Evolutionary conservation across 1,140 invertebrate genomes (phyloP).

Genomic region (Drosophila miranda): DNA sequence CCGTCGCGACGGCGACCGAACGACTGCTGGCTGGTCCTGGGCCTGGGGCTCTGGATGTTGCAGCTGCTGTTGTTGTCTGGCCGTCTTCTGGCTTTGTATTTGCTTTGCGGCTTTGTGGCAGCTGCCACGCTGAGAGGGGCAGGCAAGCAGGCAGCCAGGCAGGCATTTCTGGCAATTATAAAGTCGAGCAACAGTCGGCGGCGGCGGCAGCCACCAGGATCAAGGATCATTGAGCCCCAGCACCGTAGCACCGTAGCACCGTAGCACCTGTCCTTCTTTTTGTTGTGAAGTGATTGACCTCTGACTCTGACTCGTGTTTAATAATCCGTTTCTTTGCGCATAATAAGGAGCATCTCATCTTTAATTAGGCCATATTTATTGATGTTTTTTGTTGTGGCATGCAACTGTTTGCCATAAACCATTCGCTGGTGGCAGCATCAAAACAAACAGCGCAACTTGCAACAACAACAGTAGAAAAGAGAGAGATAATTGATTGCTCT

Average conservation of each 20-base stretch:
- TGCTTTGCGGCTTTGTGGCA: constrained; percentile 21
- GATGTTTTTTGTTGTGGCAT: too few species aligned
- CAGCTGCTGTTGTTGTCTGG: constrained; percentile 26
- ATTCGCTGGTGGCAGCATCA: constrained; percentile 15
- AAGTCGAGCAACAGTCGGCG: constrained; percentile 28
- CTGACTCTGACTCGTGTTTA: constrained; percentile 37
- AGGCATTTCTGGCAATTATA: constrained; percentile 57
- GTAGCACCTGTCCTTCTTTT: constrained; percentile 48
- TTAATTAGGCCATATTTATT: constrained; percentile 22
- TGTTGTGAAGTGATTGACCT: constrained; percentile 21
- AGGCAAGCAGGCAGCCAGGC: background rate
- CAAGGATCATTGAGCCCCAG: constrained; percentile 18
- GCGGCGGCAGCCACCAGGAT: constrained; percentile 33
- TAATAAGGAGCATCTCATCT: background rate
- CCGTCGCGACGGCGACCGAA: background rate
- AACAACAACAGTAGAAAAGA: background rate
- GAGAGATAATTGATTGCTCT: constrained; percentile 51
- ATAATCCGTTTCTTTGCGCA: constrained; percentile 2
- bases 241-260: constrained; percentile 10
- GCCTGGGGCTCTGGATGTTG: constrained; percentile 1
- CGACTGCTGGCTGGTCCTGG: background rate
- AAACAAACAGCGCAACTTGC: background rate
- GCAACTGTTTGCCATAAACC: background rate
- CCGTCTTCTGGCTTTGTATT: constrained; percentile 15
- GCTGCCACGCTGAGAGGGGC: constrained; percentile 28